Evolutionary conservation across 2,113 vertebrate genomes (phyloP).

Genomic region (Calonectris borealis): DNA sequence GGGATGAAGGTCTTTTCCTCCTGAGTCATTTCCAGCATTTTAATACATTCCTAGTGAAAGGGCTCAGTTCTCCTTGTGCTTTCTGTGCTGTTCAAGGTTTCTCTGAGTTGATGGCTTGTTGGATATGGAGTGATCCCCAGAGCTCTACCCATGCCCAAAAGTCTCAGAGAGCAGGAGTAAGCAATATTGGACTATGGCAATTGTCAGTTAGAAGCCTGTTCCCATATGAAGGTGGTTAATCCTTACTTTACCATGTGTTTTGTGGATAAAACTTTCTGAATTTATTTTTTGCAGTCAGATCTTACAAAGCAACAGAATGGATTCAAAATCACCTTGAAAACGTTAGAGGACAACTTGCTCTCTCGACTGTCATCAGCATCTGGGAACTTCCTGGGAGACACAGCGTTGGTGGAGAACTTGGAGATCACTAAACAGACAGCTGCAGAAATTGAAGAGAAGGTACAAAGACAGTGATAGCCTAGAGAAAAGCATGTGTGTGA

Average conservation of each 20-base stretch:
- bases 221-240: background rate
- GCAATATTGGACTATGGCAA: background rate
- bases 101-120: background rate
- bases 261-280: background rate
- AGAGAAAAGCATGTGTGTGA: background rate
- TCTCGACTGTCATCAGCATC: conserved; percentile 92
- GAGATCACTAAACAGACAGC: conserved; percentile 91
- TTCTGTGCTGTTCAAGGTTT: background rate
- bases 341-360: conserved; percentile 89
- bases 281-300: conserved; percentile 79
- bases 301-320: conserved; percentile 94
- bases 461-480: conserved; percentile 11
- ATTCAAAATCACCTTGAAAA: conserved; percentile 97
- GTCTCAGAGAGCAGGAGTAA: background rate
- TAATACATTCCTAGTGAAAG: background rate
- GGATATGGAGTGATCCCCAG: background rate
- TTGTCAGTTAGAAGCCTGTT: background rate
- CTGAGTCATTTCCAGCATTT: background rate
- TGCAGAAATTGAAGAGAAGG: conserved; percentile 90
- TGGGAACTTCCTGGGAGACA: conserved; percentile 93
- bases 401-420: conserved; percentile 88
- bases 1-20: background rate
- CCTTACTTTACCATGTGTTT: rapidly evolving
- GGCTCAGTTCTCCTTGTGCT: background rate
- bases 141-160: background rate